A percentile compares a stretch with the other conserved stretches of the same genome.
These are phyloP conservation scores for Lepidurus packardi DNA, from an alignment of 1,140 invertebrate species.

Conservation along the genomic window DNA sequence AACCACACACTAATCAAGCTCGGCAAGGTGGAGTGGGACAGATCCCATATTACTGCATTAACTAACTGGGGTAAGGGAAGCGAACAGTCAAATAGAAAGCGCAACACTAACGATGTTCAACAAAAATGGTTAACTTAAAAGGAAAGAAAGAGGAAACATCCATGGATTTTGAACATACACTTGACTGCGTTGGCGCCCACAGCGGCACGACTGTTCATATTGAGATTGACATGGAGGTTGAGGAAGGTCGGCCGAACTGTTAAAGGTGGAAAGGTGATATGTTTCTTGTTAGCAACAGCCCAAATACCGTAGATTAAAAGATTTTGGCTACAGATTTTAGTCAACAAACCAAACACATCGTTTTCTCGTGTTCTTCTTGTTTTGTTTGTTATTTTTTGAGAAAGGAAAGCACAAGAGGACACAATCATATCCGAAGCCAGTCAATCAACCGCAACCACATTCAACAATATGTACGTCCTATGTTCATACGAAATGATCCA, in stretches of 20 bases:
- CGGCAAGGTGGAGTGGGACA: background rate
- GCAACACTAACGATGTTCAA: background rate
- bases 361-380: background rate
- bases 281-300: constrained; percentile 26
- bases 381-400: background rate
- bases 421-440: background rate
- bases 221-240: constrained; percentile 89
- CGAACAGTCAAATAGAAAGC: background rate
- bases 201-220: constrained; percentile 52
- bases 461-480: background rate
- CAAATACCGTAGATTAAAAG: background rate
- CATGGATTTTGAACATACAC: constrained; percentile 47
- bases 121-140: background rate
- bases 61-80: background rate
- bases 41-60: background rate
- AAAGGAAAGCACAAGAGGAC: constrained; percentile 7
- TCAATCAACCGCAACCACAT: background rate
- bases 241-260: constrained; percentile 93
- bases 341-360: background rate
- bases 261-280: constrained; percentile 45
- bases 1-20: background rate
- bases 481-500: constrained; percentile 22
- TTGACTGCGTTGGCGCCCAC: constrained; percentile 61
- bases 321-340: constrained; percentile 21
- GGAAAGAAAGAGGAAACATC: background rate